These are phyloP conservation scores for Carassius carassius DNA, from an alignment of 2,113 vertebrate genomes.

Conservation along the genomic window DNA sequence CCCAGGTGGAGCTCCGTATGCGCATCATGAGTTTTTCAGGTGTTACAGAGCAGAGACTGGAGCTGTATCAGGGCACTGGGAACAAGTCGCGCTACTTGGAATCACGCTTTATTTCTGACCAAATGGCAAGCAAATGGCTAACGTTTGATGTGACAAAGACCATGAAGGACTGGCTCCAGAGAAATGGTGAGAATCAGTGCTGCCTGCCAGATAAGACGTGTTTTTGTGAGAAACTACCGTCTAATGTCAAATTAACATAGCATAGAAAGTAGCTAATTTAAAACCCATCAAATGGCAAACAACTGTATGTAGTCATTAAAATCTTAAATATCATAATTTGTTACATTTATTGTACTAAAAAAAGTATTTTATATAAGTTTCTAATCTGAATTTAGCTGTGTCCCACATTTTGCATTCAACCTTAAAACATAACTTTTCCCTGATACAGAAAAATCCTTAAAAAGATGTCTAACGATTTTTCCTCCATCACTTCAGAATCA, in stretches of 20 bases:
- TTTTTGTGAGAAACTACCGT: background rate
- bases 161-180: constrained; percentile 72
- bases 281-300: background rate
- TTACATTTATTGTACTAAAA: too few relatives aligned
- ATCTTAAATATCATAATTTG: background rate
- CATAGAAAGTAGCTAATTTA: background rate
- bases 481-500: background rate
- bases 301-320: background rate
- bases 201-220: background rate
- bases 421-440: too few relatives aligned
- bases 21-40: background rate
- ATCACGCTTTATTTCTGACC: constrained; percentile 66
- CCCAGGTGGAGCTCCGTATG: constrained; percentile 75
- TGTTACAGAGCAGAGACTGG: constrained; percentile 66
- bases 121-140: constrained; percentile 65
- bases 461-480: too few relatives aligned
- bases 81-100: constrained; percentile 69
- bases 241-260: background rate
- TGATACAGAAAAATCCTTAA: too few relatives aligned
- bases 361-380: too few relatives aligned
- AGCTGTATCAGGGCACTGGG: constrained; percentile 70
- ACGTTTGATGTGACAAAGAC: constrained; percentile 78
- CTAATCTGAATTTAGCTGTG: background rate
- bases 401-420: background rate
- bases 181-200: constrained; percentile 61